A percentile compares a stretch with the other conserved stretches of the same genome.
These are phyloP conservation scores for Hiodon tergisus DNA, from an alignment of 2,113 vertebrate genomes.

Conservation along the genomic window DNA sequence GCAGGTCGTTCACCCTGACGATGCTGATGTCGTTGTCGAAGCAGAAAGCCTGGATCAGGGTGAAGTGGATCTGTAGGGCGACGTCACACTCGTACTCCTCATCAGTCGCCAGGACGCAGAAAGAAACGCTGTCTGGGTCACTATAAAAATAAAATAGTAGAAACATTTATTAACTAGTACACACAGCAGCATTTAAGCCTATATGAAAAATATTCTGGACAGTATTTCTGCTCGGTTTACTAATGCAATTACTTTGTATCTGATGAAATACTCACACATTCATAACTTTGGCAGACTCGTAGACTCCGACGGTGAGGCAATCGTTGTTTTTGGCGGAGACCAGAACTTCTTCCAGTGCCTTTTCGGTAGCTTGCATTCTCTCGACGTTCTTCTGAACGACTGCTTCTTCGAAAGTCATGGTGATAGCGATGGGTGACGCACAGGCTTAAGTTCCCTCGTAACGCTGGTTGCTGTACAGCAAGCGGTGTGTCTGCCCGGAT, in stretches of 20 bases:
- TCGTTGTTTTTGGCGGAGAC: constrained; percentile 78
- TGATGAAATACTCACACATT: constrained; percentile 79
- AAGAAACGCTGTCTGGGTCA: constrained; percentile 50
- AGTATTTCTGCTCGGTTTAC: too few relatives aligned
- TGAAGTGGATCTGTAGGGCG: constrained; percentile 47
- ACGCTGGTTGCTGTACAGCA: constrained; percentile 24
- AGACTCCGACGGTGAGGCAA: constrained; percentile 86
- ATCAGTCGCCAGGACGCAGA: constrained; percentile 49
- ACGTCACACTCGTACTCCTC: constrained; percentile 46
- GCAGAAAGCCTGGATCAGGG: constrained; percentile 32
- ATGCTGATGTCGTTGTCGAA: constrained; percentile 59
- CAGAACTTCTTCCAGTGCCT: constrained; percentile 79
- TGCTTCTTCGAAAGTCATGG: constrained; percentile 68
- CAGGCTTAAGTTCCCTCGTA: constrained; percentile 26
- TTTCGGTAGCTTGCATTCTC: constrained; percentile 71
- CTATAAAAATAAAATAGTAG: constrained; percentile 29
- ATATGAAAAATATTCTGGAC: too few relatives aligned
- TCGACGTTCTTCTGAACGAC: constrained; percentile 43
- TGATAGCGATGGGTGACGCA: constrained; percentile 27
- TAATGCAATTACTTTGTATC: too few relatives aligned
- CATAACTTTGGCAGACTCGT: constrained; percentile 94
- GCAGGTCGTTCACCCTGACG: constrained; percentile 61
- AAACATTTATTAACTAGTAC: constrained; percentile 11
- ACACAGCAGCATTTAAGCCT: background rate
- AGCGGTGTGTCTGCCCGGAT: background rate